Evolutionary conservation across 2,797 vertebrate genomes (phyloP), one percentile per base, ranked within the genome.

Genomic region (Psittacula derbiana): DNA sequence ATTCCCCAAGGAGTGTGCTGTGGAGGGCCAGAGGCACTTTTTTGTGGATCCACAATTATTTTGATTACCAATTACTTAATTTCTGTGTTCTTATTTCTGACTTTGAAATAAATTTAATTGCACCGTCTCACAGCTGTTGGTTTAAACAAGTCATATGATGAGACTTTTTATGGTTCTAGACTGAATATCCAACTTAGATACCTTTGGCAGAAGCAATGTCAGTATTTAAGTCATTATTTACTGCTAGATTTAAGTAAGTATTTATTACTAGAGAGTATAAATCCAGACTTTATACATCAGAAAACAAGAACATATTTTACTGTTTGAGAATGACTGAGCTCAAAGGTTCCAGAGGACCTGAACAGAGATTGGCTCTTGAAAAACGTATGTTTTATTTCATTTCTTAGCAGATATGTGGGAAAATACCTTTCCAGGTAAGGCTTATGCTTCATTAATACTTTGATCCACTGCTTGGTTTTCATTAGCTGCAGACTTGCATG

Each of bases 181-280:
- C 24, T 80, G 36, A 28, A 38, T 65, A 33, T 88, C 36, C 52
- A 90, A 2, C 24, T 43, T 8, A 2, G 38, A 18, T 8, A 30
- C 43, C 44, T 79, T 57, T 90, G 43, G 73, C 64, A 90, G 80
- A 60, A 75, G 44, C 30, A 67, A 8, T 21, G 70, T 58, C 33
- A 93, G 76, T 58, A 64, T 91, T 74, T 78, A 61, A 92, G 65
- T 81, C 89, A 50, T 11, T 92, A 6, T 85, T 93, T 93, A 44
- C 36, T 87, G 3, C 20, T n/a, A 19, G 76, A 57, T 91, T 74
- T 78, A 88, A 57, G 11, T 91, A 87, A 52, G 11, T 91, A 6
- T 85, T 93, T 93, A 50, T n/a, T 87, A 3, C 17, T n/a, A 19
- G 72, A 57, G 47, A 64, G 58, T 58, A n/a, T 49, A 67, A 96